These are phyloP conservation scores for Corythaixoides concolor DNA, from an alignment of 2,113 vertebrate genomes.

Conservation along the genomic window DNA sequence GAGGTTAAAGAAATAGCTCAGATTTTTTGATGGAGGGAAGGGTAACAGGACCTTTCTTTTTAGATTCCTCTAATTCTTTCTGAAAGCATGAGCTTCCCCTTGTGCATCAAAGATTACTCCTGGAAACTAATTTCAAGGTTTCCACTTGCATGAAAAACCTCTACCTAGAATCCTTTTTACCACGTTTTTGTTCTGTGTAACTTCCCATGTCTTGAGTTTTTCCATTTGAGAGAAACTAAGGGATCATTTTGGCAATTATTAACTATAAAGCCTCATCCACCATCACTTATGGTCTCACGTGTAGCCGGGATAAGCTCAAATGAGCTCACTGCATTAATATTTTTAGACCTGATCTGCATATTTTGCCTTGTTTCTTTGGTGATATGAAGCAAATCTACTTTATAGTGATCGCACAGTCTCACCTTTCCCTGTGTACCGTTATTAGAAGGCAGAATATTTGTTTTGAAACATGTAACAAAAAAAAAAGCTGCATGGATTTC, in stretches of 20 bases:
- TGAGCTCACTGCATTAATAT: background rate
- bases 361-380: background rate
- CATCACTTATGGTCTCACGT: background rate
- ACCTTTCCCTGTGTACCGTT: background rate
- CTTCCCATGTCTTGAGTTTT: background rate
- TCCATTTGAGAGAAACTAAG: background rate
- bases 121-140: background rate
- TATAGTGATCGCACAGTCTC: background rate
- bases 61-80: background rate
- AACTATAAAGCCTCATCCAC: background rate
- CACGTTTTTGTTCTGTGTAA: background rate
- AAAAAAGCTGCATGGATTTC: background rate
- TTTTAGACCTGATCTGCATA: background rate
- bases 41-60: background rate
- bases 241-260: slow-evolving; percentile 3
- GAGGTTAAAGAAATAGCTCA: background rate
- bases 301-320: background rate
- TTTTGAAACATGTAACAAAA: background rate
- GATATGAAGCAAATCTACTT: background rate
- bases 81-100: background rate
- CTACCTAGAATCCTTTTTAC: background rate
- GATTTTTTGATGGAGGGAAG: background rate
- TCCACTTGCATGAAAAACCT: background rate
- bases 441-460: background rate
- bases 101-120: background rate